These are phyloP conservation scores for Caenorhabditis becei DNA, from an alignment of 2,888 invertebrate genomes.

Conservation along the genomic window DNA sequence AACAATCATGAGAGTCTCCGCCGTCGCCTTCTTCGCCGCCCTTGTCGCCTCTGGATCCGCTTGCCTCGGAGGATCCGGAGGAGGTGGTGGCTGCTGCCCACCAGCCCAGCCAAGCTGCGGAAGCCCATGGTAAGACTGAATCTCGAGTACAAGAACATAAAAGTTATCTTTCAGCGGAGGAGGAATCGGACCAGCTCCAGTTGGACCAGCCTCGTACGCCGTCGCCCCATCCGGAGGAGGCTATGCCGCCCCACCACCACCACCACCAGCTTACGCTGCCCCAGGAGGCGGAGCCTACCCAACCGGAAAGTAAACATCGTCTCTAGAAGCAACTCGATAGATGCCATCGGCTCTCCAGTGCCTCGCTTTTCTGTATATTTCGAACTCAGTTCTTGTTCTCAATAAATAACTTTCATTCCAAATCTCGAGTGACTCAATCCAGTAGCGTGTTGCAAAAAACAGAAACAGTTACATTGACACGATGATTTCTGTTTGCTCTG, in stretches of 20 bases:
- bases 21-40: conserved; percentile 41
- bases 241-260: conserved; percentile 40
- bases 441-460: no score
- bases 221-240: conserved; percentile 13
- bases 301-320: conserved; percentile 32
- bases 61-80: conserved; percentile 55
- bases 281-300: conserved; percentile 43
- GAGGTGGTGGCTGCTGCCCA: conserved; percentile 64
- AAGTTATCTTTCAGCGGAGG: conserved; percentile 47
- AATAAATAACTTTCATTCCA: conserved; percentile 30
- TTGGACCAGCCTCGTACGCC: conserved; percentile 33
- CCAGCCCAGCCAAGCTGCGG: conserved; percentile 59
- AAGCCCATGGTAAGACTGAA: conserved; percentile 56
- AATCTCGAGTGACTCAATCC: no score
- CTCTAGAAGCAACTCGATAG: conserved; percentile 31
- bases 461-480: no score
- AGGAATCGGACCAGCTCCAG: conserved; percentile 48
- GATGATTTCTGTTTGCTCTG: no score
- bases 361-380: conserved; percentile 47
- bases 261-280: conserved; percentile 41
- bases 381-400: conserved; percentile 24
- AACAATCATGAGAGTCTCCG: conserved; percentile 45
- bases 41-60: conserved; percentile 54
- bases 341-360: conserved; percentile 50
- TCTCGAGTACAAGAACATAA: neutral